Evolutionary conservation across 2,113 vertebrate genomes (phyloP).

Genomic region (Gadus chalcogrammus): DNA sequence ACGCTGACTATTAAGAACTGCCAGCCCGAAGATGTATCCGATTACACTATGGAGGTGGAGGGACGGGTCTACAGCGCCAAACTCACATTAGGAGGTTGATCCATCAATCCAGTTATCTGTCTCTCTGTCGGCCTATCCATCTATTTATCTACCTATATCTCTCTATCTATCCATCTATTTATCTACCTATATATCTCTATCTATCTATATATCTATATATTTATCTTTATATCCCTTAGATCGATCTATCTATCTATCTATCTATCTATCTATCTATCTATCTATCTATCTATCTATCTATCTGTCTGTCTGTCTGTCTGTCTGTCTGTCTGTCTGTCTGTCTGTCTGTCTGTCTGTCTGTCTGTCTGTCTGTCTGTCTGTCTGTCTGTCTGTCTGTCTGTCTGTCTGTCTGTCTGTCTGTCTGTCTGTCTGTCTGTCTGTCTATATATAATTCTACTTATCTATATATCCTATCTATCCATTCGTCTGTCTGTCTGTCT

Average conservation of each 20-base stretch:
- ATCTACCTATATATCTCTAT: not conserved
- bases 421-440: not conserved
- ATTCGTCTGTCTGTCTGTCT: not conserved
- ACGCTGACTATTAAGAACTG: slow-evolving; percentile 90
- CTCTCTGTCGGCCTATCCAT: not conserved
- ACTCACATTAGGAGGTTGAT: slow-evolving; percentile 88
- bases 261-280: too few relatives aligned
- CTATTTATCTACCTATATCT: not conserved
- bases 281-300: too few relatives aligned
- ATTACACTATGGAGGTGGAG: slow-evolving; percentile 91
- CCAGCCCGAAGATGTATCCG: slow-evolving; percentile 83
- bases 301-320: too few relatives aligned
- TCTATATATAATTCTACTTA: not conserved
- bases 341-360: too few relatives aligned
- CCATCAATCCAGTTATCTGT: not conserved
- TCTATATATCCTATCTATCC: not conserved
- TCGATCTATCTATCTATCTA: not conserved
- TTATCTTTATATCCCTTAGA: not conserved
- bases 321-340: too few relatives aligned
- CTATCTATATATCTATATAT: not conserved
- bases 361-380: not conserved
- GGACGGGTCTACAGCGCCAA: slow-evolving; percentile 89
- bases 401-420: not conserved
- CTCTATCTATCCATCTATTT: slow-evolving; percentile 1
- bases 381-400: not conserved